Evolutionary conservation across 1,140 invertebrate genomes (phyloP), one percentile per base, ranked within the genome.

Genomic region (Bilobella aurantiaca): DNA sequence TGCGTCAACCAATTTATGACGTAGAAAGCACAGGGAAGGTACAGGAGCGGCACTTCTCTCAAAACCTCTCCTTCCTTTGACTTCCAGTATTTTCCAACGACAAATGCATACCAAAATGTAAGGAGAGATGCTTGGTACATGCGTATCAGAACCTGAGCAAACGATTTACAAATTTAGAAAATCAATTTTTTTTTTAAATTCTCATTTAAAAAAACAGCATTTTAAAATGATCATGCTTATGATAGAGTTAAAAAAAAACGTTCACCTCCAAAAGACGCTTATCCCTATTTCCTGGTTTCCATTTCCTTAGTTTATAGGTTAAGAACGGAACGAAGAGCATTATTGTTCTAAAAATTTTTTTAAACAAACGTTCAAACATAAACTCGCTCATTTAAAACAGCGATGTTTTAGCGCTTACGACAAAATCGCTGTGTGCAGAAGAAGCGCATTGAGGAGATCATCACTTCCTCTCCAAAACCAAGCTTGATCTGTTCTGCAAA

Each of bases 51-150:
- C 3, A 3, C 5, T 12, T 8, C 8, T 5, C 12, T 16, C 23
- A 14, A 23, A 5, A 18, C 49, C 25, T 23, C 8, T 5, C 12
- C 3, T 5, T 14, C 5, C 23, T 53, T 23, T 5, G 21, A 23
- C 23, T 8, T 8, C 49, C 49, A 53, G 8, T 18, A 16, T 23
- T 53, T 53, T 16, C 8, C 21, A 8, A 53, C 12, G 14, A 12
- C 49, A 53, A 53, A 53, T 53, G 49, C 12, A 53, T 18, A 53
- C 49, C 49, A 53, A 23, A 53, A 53, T 16, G 49, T 53, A 53
- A 53, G 25, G 12, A 53, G 23, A 23, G 3, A 18, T 5, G 49
- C 49, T 53, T 53, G 49, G 49, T 53, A 53, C 12, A 53, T 23
- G 14, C 23, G 49, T 18, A 53, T 23, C 21, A 23, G 23, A 12